phyloP scores from a whole-genome alignment of 2,888 invertebrate species.

The Corythucha ciliata region DNA sequence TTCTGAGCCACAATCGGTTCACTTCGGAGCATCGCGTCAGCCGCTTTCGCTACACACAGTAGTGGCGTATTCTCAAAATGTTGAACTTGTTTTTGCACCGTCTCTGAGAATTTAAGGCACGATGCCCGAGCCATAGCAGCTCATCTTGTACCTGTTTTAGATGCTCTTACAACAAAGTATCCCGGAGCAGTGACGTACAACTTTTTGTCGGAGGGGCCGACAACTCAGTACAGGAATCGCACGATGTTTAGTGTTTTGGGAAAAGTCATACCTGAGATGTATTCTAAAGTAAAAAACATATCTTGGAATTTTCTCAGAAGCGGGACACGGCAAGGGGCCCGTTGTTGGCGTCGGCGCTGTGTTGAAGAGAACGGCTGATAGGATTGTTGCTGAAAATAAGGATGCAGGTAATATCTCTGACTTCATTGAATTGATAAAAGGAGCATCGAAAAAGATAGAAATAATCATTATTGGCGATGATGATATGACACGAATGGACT shows the following conservation, averaged over 20 bases:
- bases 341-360: conserved; percentile 2
- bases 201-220: conserved; percentile 4
- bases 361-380: not conserved
- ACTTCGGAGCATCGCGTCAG: no score
- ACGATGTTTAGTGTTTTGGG: conserved; percentile 2
- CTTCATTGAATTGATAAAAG: no score
- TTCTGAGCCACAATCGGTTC: no score
- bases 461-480: no score
- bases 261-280: not conserved
- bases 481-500: no score
- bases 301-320: conserved; percentile 5
- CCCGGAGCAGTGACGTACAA: not conserved
- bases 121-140: not conserved
- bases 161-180: not conserved
- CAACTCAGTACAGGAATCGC: conserved; percentile 3
- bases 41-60: no score
- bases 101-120: no score
- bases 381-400: no score
- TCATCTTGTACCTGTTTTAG: conserved; percentile 3
- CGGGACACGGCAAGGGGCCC: not conserved
- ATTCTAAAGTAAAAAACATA: not conserved
- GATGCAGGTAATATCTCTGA: no score
- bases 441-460: no score
- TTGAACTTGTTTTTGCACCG: no score
- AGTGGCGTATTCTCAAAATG: no score